These are phyloP conservation scores for Luffia ferchaultella DNA, from an alignment of 2,888 invertebrate species.

Conservation along the genomic window DNA sequence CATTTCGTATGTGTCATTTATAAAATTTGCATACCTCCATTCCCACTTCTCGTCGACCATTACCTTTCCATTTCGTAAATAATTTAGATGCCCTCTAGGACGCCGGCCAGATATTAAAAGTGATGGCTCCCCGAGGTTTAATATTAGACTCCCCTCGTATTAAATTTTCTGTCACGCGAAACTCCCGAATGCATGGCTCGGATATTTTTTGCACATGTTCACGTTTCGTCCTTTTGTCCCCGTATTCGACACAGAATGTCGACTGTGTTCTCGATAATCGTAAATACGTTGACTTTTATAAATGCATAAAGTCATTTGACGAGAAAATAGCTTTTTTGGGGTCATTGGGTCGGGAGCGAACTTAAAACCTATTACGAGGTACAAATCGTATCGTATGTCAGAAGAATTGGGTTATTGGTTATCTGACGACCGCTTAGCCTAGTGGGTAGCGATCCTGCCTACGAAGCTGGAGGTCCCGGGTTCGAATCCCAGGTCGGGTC, in stretches of 20 bases:
- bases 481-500: no score
- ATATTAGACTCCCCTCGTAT: constrained; percentile 65
- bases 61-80: constrained; percentile 66
- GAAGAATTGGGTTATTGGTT: no score
- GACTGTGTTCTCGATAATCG: constrained; percentile 19
- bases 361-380: background rate
- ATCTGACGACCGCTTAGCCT: no score
- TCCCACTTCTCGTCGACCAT: constrained; percentile 59
- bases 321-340: background rate
- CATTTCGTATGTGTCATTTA: constrained; percentile 27
- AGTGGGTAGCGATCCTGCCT: no score
- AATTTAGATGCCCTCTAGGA: constrained; percentile 63
- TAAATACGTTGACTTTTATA: background rate
- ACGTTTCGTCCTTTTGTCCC: constrained; percentile 51
- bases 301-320: background rate
- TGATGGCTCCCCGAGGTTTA: constrained; percentile 65
- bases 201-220: constrained; percentile 67
- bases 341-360: background rate
- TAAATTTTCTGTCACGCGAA: constrained; percentile 65
- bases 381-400: no score
- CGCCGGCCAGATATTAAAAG: constrained; percentile 63
- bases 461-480: no score
- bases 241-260: constrained; percentile 61
- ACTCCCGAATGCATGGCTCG: constrained; percentile 64
- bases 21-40: constrained; percentile 63